These are phyloP conservation scores for Conops quadrifasciatus DNA, from an alignment of 2,888 invertebrate genomes.

Conservation along the genomic window DNA sequence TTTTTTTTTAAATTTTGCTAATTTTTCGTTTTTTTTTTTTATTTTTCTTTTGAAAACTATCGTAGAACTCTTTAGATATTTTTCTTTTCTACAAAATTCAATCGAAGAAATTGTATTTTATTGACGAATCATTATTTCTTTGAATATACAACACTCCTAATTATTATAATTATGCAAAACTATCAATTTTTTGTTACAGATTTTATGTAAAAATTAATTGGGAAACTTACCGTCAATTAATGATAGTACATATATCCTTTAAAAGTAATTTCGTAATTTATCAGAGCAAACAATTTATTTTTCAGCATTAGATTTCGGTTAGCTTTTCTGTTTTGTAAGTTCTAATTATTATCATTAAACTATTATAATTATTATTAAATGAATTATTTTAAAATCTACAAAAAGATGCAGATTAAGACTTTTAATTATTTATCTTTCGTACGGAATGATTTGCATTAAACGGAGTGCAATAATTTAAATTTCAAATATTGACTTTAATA, in stretches of 20 bases:
- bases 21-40: not conserved
- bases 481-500: slow-evolving; percentile 7
- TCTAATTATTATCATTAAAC: not conserved
- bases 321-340: not conserved
- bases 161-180: not conserved
- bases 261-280: not conserved
- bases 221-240: not conserved
- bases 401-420: not conserved
- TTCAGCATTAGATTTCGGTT: too few relatives aligned
- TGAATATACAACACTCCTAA: too few relatives aligned
- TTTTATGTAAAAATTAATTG: not conserved
- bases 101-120: too few relatives aligned
- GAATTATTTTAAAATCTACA: not conserved
- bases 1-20: too few relatives aligned
- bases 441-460: too few relatives aligned
- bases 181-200: not conserved
- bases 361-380: too few relatives aligned
- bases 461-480: not conserved
- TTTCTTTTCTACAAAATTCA: too few relatives aligned
- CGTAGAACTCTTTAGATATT: too few relatives aligned
- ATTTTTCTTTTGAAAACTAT: too few relatives aligned
- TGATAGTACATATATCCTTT: not conserved
- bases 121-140: too few relatives aligned
- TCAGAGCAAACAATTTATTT: too few relatives aligned
- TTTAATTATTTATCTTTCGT: not conserved